Evolutionary conservation across 2,888 invertebrate species (phyloP).

Genomic region (Aspidiotus rigidus): DNA sequence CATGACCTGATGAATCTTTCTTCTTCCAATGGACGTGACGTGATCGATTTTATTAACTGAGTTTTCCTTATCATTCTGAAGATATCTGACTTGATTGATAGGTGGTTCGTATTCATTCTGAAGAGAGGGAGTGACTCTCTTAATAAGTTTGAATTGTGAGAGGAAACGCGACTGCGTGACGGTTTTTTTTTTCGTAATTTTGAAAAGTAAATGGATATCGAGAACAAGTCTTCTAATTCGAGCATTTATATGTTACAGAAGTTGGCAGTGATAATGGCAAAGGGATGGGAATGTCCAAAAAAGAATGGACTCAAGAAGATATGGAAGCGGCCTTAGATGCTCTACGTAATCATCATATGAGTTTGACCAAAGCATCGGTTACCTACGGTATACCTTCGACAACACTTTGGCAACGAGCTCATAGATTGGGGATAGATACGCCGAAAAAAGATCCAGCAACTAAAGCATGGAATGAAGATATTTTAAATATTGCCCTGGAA

Average conservation of each 20-base stretch:
- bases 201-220: too few relatives aligned
- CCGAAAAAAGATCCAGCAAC: conserved; percentile 81
- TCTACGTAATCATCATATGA: conserved; percentile 76
- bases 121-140: too few relatives aligned
- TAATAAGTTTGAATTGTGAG: too few relatives aligned
- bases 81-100: too few relatives aligned
- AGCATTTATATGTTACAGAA: conserved; percentile 33
- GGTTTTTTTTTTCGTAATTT: too few relatives aligned
- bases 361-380: conserved; percentile 75
- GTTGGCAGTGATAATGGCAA: conserved; percentile 35
- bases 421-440: conserved; percentile 61
- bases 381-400: conserved; percentile 84
- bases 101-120: too few relatives aligned
- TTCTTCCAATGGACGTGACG: too few relatives aligned
- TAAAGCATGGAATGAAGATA: conserved; percentile 80
- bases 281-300: conserved; percentile 41
- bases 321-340: conserved; percentile 84
- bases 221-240: too few relatives aligned
- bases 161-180: too few relatives aligned
- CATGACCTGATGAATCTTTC: too few relatives aligned
- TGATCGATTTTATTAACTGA: too few relatives aligned
- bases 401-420: conserved; percentile 83
- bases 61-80: too few relatives aligned
- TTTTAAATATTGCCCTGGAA: conserved; percentile 69
- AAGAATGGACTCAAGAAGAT: conserved; percentile 80